Base-by-base conservation (phyloP, 2,113 vertebrate genomes). In the Atlantisia rogersi region DNA sequence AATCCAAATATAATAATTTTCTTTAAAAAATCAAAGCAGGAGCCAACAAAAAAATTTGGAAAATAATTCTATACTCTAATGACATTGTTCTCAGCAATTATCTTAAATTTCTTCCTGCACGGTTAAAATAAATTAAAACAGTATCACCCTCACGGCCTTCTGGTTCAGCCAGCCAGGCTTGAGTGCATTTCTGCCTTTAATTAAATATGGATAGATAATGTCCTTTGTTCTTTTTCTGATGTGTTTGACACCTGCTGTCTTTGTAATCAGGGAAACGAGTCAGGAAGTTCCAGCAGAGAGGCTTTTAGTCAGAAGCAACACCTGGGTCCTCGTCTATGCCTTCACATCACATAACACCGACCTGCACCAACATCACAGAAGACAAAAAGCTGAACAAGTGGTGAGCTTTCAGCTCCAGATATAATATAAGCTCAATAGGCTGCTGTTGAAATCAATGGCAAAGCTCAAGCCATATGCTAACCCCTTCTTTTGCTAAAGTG, bases 251-350 rank as follows among this genome's bases (percentile, higher is more conserved):
- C 95, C 95, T 95, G 95, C 94, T 95, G 96, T 91, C 92, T 94
- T 75, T 86, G 88, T 91, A 96, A 97, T 96, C 94, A 96, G 94
- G 81, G 52, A 94, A 96, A 95, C 89, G 86, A 96, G 94, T 86
- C 91, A 96, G 92, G 88, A 97, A 97, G 96, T 95, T 97, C 96
- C 92, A 84, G 35, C 70, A 91, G 95, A 97, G 84, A 95, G 87
- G 88, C 94, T 96, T 97, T 97, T 95, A 96, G 93, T 96, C 90
- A 90, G 94, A 96, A 92, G 56, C 58, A 97, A 94, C 97, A 97
- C 95, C 97, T 97, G 96, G 86, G 95, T 92, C 94, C 89, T 69
- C 7, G 1, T 79, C 88, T 90, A 35, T 0, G n/a, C 44, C 92
- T 92, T 77, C 46, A 50, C 29, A 6, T 85, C 95, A 50, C 1